Conservation (phyloP, 2,797 vertebrate species). For the Peromyscus aztecus region DNA sequence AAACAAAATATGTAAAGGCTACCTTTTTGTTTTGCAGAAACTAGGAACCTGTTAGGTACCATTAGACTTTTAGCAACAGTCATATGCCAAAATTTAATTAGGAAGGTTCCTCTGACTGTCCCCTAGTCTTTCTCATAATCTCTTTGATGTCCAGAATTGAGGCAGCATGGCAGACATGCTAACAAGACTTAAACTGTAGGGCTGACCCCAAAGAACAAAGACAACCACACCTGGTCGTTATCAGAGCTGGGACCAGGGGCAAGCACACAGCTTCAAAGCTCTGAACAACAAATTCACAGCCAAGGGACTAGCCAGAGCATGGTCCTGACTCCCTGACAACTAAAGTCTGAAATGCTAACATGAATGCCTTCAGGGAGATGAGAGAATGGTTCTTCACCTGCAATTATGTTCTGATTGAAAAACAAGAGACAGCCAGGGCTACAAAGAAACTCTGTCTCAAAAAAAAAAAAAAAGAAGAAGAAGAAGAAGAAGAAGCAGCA, state of each 20-base stretch:
- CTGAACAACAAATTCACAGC: not conserved
- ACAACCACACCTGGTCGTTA: not conserved
- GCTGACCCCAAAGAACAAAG: slow-evolving; percentile 1
- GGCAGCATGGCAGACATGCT: not conserved
- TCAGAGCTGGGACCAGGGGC: not conserved
- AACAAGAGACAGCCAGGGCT: not conserved
- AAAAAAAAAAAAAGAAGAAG: too few relatives aligned
- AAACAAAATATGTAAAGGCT: not conserved
- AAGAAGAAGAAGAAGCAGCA: too few relatives aligned
- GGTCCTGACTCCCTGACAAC: not conserved
- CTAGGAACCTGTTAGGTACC: not conserved
- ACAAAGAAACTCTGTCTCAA: too few relatives aligned
- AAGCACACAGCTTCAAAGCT: not conserved
- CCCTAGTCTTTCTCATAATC: not conserved
- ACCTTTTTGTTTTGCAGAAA: slow-evolving; percentile 35
- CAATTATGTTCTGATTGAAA: slow-evolving; percentile 36
- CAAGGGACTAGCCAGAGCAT: not conserved
- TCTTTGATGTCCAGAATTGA: not conserved
- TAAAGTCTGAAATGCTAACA: not conserved
- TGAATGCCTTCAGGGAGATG: not conserved
- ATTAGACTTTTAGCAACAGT: not conserved
- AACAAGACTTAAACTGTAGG: not conserved
- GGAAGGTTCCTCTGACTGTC: not conserved
- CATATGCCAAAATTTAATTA: not conserved
- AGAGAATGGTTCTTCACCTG: not conserved